These are phyloP conservation scores for Oceanodroma leucorhoa DNA, from an alignment of 2,797 vertebrate species.

Conservation along the genomic window DNA sequence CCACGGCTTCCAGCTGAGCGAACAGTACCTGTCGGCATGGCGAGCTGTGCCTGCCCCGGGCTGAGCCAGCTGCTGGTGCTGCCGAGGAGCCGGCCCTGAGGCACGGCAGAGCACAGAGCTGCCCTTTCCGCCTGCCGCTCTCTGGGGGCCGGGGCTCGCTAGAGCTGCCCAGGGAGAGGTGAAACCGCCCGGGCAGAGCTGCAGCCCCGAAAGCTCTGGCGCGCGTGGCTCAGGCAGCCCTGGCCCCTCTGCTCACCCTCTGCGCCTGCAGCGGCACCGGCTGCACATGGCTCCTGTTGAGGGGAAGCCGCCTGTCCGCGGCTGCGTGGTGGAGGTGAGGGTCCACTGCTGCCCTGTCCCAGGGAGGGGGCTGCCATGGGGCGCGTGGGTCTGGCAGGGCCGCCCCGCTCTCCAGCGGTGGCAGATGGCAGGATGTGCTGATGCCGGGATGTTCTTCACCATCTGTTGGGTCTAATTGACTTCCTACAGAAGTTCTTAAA, in stretches of 20 bases:
- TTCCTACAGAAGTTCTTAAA: slow-evolving; percentile 73
- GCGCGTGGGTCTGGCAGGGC: neutral
- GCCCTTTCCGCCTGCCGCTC: neutral
- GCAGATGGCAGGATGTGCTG: slow-evolving; percentile 74
- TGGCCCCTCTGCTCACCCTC: neutral
- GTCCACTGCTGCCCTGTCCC: neutral
- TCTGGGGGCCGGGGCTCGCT: accelerated
- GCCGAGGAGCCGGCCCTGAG: neutral
- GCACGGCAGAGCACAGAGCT: neutral
- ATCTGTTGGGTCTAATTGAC: slow-evolving; percentile 80
- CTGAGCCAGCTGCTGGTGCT: neutral
- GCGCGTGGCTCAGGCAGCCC: accelerated
- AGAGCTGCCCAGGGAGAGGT: neutral
- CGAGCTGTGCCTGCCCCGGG: accelerated
- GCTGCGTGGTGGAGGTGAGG: accelerated
- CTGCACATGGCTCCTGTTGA: neutral
- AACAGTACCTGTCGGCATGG: neutral
- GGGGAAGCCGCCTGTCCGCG: neutral
- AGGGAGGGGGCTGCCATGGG: neutral
- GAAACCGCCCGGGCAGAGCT: neutral
- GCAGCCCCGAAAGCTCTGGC: accelerated
- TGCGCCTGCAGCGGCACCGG: neutral
- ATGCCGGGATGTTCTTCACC: slow-evolving; percentile 65
- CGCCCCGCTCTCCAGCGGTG: neutral
- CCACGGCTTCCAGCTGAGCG: neutral